Evolutionary conservation across 2,888 invertebrate genomes (phyloP).

Genomic region (Corythucha ciliata): DNA sequence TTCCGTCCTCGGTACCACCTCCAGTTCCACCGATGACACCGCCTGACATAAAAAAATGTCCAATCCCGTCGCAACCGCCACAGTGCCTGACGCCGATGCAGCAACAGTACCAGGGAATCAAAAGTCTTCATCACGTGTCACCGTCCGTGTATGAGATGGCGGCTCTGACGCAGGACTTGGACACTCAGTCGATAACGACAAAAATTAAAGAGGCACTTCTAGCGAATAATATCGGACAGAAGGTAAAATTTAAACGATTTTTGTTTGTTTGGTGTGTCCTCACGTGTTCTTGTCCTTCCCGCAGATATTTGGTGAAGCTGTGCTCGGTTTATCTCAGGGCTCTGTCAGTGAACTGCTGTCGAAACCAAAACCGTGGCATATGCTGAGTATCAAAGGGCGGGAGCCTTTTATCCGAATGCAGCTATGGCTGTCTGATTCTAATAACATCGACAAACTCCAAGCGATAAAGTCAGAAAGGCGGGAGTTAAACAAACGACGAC

Average conservation of each 20-base stretch:
- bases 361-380: slow-evolving; percentile 98
- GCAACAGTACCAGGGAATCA: slow-evolving; percentile 49
- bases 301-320: slow-evolving; percentile 91
- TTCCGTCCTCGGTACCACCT: slow-evolving; percentile 22
- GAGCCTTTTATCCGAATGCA: slow-evolving; percentile 97
- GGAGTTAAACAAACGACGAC: slow-evolving; percentile 81
- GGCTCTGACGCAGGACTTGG: slow-evolving; percentile 88
- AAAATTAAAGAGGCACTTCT: slow-evolving; percentile 93
- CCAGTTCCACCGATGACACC: slow-evolving; percentile 30
- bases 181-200: slow-evolving; percentile 91
- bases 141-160: slow-evolving; percentile 98
- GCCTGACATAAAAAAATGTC: slow-evolving; percentile 29
- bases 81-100: slow-evolving; percentile 30
- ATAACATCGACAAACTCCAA: slow-evolving; percentile 87
- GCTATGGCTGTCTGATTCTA: slow-evolving; percentile 89
- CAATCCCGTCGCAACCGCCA: slow-evolving; percentile 27
- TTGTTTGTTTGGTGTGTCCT: too few species aligned
- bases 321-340: slow-evolving; percentile 90
- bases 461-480: slow-evolving; percentile 81
- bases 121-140: slow-evolving; percentile 64
- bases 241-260: too few species aligned
- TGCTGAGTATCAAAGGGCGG: slow-evolving; percentile 94
- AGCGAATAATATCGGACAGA: slow-evolving; percentile 96
- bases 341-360: slow-evolving; percentile 94
- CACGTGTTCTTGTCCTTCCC: slow-evolving; percentile 37